Percentiles rank a stretch among this genome's conserved stretches.
phyloP scores from a whole-genome alignment of 2,797 vertebrate genomes.

The Enteromius fasciolatus region DNA sequence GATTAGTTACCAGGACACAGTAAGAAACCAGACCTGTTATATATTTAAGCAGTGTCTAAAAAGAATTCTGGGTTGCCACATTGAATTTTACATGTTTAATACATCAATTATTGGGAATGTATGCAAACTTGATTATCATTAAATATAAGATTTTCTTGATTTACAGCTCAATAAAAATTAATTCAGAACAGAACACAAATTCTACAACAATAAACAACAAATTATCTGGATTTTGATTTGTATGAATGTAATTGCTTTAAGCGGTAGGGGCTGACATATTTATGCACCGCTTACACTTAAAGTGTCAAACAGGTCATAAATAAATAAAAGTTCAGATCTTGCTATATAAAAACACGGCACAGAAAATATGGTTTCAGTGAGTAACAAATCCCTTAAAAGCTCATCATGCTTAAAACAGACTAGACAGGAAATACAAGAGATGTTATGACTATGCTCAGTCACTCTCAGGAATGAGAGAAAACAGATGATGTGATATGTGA shows the following conservation, averaged over 20 bases:
- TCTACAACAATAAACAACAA: background rate
- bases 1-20: background rate
- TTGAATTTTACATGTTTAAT: background rate
- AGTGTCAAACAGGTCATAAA: background rate
- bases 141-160: background rate
- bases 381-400: constrained; percentile 27
- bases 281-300: background rate
- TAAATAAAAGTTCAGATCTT: background rate
- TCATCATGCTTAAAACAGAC: constrained; percentile 24
- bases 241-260: background rate
- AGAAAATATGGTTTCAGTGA: background rate
- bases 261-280: background rate
- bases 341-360: background rate
- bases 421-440: constrained; percentile 49
- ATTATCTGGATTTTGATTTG: background rate
- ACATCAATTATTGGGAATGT: background rate
- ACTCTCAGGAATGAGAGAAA: constrained; percentile 16
- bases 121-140: background rate
- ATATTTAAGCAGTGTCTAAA: background rate
- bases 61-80: background rate
- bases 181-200: background rate
- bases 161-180: background rate
- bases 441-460: constrained; percentile 9
- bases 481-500: background rate
- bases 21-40: background rate